Evolutionary conservation across 2,888 invertebrate genomes (phyloP), one percentile per base, ranked within the genome.

Genomic region (Tethea ocularis): DNA sequence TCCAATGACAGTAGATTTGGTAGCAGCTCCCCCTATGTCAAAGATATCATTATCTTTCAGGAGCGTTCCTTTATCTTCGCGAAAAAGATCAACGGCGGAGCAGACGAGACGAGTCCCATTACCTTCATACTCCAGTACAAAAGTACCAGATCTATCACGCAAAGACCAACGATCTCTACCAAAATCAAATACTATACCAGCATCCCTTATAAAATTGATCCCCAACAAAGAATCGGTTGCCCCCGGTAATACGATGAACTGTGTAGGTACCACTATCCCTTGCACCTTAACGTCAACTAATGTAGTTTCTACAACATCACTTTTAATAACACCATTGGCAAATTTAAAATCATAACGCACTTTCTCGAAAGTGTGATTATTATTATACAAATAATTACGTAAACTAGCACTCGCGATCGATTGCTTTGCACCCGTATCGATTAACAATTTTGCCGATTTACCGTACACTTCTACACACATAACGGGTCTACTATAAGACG

Each of bases 111-210:
- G 33, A 26, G 46, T 36, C n/a, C 29, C 60, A 6, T 23, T 26
- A 56, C 6, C 10, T 51, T 41, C 51, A 10, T 24, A 33, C n/a
- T 36, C 17, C 36, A 56, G 10, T 15, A 15, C 15, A 33, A 33
- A 33, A 6, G 8, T 13, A 33, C 33, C 10, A 8, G 33, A 8
- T 2, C 2, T 33, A 33, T 13, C 33, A 33, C 8, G 13, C 8
- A 33, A 33, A 13, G 33, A 33, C 8, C 13, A 13, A 33, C 33
- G 15, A 36, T 15, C 36, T 13, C 15, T 36, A 36, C 24, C 26
- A 29, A 61, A 61, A 56, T 61, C 58, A 7, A 61, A n/a, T 53
- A 57, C 51, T 53, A 61, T 53, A 51, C 61, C 61, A 53, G 54
- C 55, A 51, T 51, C 57, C 46, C 8, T 20, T 11, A 61, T 55